Evolutionary conservation across 2,113 vertebrate genomes (phyloP).

Genomic region (Neolamprologus hecqui): DNA sequence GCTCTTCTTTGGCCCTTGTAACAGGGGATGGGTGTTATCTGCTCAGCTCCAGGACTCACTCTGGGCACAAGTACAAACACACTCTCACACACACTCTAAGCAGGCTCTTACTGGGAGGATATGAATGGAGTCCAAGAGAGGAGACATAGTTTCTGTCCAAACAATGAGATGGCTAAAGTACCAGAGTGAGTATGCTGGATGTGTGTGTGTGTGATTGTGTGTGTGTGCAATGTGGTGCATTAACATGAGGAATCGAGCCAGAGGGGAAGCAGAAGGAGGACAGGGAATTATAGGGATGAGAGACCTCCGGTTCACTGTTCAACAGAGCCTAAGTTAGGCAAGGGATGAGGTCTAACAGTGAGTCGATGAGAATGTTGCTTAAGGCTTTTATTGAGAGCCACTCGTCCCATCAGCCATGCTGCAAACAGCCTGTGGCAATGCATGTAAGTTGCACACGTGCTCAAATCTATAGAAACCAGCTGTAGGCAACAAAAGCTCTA

Average conservation of each 20-base stretch:
- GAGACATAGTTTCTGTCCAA: slow-evolving; percentile 23
- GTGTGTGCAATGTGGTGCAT: background rate
- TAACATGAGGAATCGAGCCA: background rate
- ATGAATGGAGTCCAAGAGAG: slow-evolving; percentile 32
- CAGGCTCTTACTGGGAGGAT: slow-evolving; percentile 34
- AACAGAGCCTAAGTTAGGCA: background rate
- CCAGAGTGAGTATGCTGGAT: background rate
- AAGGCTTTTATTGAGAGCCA: background rate
- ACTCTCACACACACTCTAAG: slow-evolving; percentile 11
- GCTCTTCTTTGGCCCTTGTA: slow-evolving; percentile 35
- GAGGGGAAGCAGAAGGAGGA: background rate
- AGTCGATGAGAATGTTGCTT: background rate
- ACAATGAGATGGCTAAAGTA: slow-evolving; percentile 34
- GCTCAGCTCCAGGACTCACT: slow-evolving; percentile 41
- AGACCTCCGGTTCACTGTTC: background rate
- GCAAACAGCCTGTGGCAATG: background rate
- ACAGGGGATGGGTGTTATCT: slow-evolving; percentile 54
- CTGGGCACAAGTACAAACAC: slow-evolving; percentile 44
- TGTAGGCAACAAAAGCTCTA: background rate
- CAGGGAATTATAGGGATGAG: background rate
- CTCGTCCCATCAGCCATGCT: background rate
- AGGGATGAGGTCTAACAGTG: background rate
- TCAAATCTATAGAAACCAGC: slow-evolving; percentile 9
- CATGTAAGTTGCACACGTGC: background rate
- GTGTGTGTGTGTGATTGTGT: background rate